Base-by-base conservation (phyloP, 1,140 invertebrate species). In the Heliothis virescens region DNA sequence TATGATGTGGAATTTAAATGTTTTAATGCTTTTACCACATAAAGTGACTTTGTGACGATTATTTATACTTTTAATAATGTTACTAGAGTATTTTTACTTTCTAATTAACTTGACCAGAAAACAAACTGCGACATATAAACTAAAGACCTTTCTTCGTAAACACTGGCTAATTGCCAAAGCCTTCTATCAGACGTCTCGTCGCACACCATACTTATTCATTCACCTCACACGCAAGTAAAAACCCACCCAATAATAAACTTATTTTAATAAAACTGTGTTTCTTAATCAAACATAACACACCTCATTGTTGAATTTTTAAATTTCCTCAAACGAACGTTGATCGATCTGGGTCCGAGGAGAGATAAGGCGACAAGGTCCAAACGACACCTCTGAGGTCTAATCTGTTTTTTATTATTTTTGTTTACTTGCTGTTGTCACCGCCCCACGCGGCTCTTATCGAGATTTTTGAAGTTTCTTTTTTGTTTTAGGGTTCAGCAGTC, bases 241-340 rank as follows among this genome's bases (percentile, higher is more conserved):
- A 21, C 7, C 9, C 55, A 57, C 16, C 16, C n/a, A 67, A 67
- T 48, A 48, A 48, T 21, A 67, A 67, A 71, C 9, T 18, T 3
- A 53, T 47, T 57, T 55, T 71, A 71, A 55, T 71, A 71, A 71
- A 18, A 34, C 34, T 26, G 34, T n/a, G 16, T 48, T 62, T 16
- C 55, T 76, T 18, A 63, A 76, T 63, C 57, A 76, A 48, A 67
- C 59, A 13, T 59, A 83, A 83, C 80, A 72, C 85, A 79, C 82
- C 85, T 86, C 82, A 91, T 89, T 89, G 90, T 91, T 89, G 83
- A 87, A 87, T 83, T 90, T 89, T 90, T 90, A 88, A 92, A 88
- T 90, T 91, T 84, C 79, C 48, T 52, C 48, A 50, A 77, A 87
- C 86, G 80, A 82, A 81, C 83, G 62, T 92, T 91, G 90, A 92